Evolutionary conservation across 2,797 vertebrate species (phyloP).

Genomic region (Cephalopachus bancanus): DNA sequence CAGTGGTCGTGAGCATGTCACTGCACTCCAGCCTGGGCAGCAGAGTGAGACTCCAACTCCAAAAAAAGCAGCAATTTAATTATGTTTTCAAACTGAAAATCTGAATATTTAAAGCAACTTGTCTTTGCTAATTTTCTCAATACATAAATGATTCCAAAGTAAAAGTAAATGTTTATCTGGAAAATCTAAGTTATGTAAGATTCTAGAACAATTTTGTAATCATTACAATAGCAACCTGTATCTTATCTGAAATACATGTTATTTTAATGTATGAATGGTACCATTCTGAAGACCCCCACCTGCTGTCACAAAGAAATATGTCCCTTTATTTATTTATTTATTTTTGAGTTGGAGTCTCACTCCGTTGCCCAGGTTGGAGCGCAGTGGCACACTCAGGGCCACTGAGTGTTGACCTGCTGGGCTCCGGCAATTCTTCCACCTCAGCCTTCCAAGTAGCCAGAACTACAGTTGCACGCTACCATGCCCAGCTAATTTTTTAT

Average conservation of each 20-base stretch:
- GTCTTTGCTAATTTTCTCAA: background rate
- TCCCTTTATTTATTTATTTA: background rate
- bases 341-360: background rate
- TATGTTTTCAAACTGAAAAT: background rate
- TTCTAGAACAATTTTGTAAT: background rate
- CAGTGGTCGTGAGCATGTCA: no score
- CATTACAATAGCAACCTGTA: background rate
- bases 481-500: background rate
- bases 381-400: background rate
- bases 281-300: background rate
- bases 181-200: background rate
- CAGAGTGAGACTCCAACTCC: no score
- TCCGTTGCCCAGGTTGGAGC: background rate
- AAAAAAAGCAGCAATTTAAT: no score
- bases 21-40: no score
- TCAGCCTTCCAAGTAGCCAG: background rate
- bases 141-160: background rate
- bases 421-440: background rate
- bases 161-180: slow-evolving; percentile 34
- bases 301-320: fast-evolving
- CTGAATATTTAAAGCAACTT: background rate
- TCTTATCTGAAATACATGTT: background rate
- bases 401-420: background rate
- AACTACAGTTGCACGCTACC: background rate
- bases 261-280: background rate